Percentiles rank a stretch among this genome's conserved stretches.
Conservation (phyloP, 2,797 vertebrate species). For the Melanotaenia pygmaea region DNA sequence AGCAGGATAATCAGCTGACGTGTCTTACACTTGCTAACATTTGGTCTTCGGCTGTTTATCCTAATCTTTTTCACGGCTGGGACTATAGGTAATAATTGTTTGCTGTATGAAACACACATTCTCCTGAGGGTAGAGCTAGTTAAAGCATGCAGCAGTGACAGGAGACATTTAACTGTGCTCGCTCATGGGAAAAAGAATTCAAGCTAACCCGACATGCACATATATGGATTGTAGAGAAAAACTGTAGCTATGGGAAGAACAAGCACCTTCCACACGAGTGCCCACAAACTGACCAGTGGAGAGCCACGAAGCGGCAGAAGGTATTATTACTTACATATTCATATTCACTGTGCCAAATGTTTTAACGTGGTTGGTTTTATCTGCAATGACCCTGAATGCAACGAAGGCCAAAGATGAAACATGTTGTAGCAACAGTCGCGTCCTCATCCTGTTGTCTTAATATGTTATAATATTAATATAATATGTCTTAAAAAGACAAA, state of each 20-base stretch:
- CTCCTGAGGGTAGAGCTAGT: too few species aligned
- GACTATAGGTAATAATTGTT: not conserved
- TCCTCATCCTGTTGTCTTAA: not conserved
- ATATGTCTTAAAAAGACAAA: not conserved
- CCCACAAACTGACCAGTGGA: not conserved
- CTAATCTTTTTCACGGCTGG: conserved; percentile 12
- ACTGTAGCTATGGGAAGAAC: too few species aligned
- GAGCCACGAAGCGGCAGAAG: not conserved
- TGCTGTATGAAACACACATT: too few species aligned
- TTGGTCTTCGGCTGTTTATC: conserved; percentile 24
- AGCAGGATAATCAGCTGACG: conserved; percentile 52
- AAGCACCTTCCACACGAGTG: not conserved
- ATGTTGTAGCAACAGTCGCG: not conserved
- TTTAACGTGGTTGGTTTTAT: too few species aligned
- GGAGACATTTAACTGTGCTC: too few species aligned
- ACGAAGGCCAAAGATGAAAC: not conserved
- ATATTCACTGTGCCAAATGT: too few species aligned
- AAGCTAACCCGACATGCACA: too few species aligned
- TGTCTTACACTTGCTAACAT: conserved; percentile 31
- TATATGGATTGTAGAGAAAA: too few species aligned
- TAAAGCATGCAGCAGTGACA: not conserved
- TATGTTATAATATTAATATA: not conserved
- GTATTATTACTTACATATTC: too few species aligned
- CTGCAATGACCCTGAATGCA: not conserved
- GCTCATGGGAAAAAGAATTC: too few species aligned